Base-by-base conservation (phyloP, 2,888 invertebrate species). In the Caradrina kadenii region DNA sequence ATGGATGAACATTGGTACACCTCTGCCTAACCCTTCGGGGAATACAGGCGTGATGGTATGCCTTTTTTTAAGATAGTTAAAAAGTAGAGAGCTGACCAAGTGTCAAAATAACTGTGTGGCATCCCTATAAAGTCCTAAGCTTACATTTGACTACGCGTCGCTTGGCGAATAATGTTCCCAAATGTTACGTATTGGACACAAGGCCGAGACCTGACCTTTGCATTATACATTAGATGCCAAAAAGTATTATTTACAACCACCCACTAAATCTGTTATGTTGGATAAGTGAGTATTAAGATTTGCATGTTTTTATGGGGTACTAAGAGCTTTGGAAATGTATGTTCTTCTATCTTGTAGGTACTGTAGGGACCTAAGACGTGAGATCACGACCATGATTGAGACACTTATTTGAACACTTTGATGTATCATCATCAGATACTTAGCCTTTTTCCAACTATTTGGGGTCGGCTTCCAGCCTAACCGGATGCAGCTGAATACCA, bases 201-300 rank as follows among this genome's bases (percentile, higher is more conserved):
- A 83, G 83, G 81, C 71, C 74, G 31, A 15, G 7, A 17, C 8
- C 48, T 65, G 80, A 68, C 79, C 83, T 81, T 81, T 55, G 55
- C 60, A 53, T 54, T 50, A 49, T 60, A 76, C 53, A 67, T 63
- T 63, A 66, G 52, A 60, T 66, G 70, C 63, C 78, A 63, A 71
- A 74, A 74, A 65, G n/a, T 74, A 74, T 81, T 80, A 81, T 81
- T 81, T 74, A 77, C 53, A 63, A 48, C 76, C 8, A 63, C 63
- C 60, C 54, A 70, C 53, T 56, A 54, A 74, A 71, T 76, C 58
- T 55, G 53, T 68, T 64, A 61, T 73, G 56, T 62, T 31, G 50
- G 69, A 26, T 73, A 66, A 71, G 11, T 42, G 6, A 35, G 35
- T 13, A 39, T 13, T 61, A 68, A 53, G 26, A 80, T 83, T 83